Evolutionary conservation across 2,888 invertebrate species (phyloP).

Genomic region (Keiferia lycopersicella): DNA sequence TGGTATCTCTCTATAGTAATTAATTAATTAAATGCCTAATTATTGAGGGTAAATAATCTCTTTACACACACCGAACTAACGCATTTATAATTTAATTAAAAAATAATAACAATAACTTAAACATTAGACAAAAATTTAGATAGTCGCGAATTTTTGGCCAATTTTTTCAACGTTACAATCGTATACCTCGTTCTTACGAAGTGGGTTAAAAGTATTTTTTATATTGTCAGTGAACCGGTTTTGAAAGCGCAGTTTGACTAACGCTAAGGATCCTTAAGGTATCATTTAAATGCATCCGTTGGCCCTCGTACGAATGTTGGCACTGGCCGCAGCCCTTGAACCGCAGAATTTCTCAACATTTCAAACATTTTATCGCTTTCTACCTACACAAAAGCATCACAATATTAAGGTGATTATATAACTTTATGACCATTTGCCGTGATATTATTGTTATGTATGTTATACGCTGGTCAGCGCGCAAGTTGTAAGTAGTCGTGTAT

Average conservation of each 20-base stretch:
- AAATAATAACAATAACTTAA: too few relatives aligned
- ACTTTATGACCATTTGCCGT: conserved; percentile 23
- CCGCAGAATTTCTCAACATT: conserved; percentile 18
- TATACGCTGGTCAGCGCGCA: conserved; percentile 10
- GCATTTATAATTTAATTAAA: too few relatives aligned
- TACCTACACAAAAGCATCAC: conserved; percentile 22
- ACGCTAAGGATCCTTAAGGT: conserved; percentile 12
- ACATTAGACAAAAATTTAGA: too few relatives aligned
- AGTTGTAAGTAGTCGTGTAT: neutral
- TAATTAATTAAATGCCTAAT: too few relatives aligned
- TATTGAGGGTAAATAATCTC: too few relatives aligned
- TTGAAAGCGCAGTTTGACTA: conserved; percentile 6
- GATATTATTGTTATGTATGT: conserved; percentile 21
- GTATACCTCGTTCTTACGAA: neutral
- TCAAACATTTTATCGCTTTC: conserved; percentile 6
- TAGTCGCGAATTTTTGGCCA: too few relatives aligned
- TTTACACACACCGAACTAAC: too few relatives aligned
- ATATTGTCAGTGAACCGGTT: conserved; percentile 9
- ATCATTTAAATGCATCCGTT: conserved; percentile 12
- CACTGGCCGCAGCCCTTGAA: conserved; percentile 16
- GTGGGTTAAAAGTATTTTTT: neutral
- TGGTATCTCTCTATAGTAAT: too few relatives aligned
- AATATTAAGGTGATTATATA: conserved; percentile 23
- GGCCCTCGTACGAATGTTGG: conserved; percentile 17
- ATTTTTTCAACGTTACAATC: too few relatives aligned